phyloP scores from a whole-genome alignment of 30 jellyfish, hydroid and myxozoan genomes.

The Hydractinia symbiolongicarpus region DNA sequence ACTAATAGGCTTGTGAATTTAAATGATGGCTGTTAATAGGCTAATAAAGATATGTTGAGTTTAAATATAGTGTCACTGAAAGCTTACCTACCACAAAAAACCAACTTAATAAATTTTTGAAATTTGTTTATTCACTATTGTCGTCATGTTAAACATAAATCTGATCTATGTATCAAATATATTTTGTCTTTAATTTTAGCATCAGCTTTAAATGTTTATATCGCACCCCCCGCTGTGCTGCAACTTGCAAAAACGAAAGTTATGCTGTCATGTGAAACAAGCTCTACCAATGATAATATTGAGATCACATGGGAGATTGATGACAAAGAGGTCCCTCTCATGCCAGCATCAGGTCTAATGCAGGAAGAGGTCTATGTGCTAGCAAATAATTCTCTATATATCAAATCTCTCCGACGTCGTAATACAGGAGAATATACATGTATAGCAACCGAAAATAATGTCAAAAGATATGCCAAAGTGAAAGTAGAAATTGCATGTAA shows the following conservation, averaged over 20 bases:
- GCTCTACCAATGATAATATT: constrained; percentile 24
- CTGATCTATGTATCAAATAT: too few species aligned
- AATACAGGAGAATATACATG: constrained; percentile 66
- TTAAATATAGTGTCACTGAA: too few species aligned
- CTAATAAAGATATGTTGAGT: too few species aligned
- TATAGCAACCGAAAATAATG: constrained; percentile 35
- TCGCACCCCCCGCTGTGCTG: constrained; percentile 26
- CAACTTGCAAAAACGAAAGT: constrained; percentile 40
- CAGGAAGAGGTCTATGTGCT: constrained; percentile 29
- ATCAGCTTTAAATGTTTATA: constrained; percentile 6
- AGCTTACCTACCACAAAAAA: too few species aligned
- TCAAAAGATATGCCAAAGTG: constrained; percentile 29
- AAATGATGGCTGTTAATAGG: too few species aligned
- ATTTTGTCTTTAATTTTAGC: constrained; percentile 3
- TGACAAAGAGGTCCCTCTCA: constrained; percentile 25
- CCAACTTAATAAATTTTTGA: too few species aligned
- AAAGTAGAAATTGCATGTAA: constrained; percentile 63
- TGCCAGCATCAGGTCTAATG: constrained; percentile 6
- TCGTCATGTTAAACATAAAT: too few species aligned
- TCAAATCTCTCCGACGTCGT: constrained; percentile 26
- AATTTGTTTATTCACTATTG: too few species aligned
- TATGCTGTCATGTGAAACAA: constrained; percentile 29
- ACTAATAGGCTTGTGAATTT: too few species aligned
- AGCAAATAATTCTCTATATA: constrained; percentile 59
- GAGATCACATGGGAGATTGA: constrained; percentile 25